phyloP scores from a whole-genome alignment of 2,113 vertebrate genomes.

The Gymnobelideus leadbeateri region DNA sequence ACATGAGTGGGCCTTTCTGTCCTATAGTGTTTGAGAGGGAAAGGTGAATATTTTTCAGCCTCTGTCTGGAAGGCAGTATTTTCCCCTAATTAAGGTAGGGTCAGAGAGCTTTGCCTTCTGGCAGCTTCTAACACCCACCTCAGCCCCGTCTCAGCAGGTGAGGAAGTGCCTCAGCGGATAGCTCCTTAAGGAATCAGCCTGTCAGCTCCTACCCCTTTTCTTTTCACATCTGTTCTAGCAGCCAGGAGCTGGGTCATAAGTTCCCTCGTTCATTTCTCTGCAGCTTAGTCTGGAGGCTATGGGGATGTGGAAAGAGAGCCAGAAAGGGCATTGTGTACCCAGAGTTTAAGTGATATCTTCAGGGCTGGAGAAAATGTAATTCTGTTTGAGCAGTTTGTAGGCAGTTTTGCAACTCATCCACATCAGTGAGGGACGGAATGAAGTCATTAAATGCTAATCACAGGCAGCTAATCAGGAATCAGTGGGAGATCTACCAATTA shows the following conservation, averaged over 20 bases:
- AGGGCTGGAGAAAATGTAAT: conserved; percentile 71
- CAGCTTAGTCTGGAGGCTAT: not conserved
- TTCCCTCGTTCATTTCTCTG: conserved; percentile 35
- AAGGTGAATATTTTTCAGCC: not conserved
- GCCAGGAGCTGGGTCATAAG: conserved; percentile 27
- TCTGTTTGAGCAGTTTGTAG: conserved; percentile 75
- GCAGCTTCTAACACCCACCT: not conserved
- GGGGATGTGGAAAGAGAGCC: not conserved
- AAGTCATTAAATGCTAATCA: conserved; percentile 87
- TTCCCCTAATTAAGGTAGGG: not conserved
- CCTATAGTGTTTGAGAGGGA: not conserved
- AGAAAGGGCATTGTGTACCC: not conserved
- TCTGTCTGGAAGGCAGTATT: not conserved
- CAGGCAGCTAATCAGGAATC: conserved; percentile 86
- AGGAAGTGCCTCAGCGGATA: not conserved
- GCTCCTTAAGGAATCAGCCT: conserved; percentile 38
- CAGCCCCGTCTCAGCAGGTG: not conserved
- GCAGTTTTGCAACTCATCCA: conserved; percentile 73
- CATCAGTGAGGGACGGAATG: conserved; percentile 78
- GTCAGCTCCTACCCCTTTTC: not conserved
- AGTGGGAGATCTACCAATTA: conserved; percentile 84
- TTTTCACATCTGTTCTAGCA: conserved; percentile 46
- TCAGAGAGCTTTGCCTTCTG: not conserved
- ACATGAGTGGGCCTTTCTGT: not conserved
- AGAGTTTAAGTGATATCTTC: conserved; percentile 70